phyloP scores from a whole-genome alignment of 2,113 vertebrate genomes.

The Melanocharis versteri region DNA sequence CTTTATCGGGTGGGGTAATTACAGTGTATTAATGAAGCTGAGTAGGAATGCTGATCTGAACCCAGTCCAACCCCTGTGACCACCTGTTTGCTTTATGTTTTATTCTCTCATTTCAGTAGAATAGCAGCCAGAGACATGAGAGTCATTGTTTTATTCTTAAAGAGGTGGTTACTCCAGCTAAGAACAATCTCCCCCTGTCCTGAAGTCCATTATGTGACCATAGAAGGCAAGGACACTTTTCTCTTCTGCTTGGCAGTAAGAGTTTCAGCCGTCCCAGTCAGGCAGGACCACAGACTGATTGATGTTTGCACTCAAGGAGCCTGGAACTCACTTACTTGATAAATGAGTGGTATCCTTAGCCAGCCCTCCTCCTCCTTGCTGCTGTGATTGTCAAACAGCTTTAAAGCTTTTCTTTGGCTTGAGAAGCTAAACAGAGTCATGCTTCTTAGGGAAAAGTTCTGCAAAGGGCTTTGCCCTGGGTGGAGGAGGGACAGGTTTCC shows the following conservation, averaged over 20 bases:
- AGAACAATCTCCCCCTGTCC: neutral
- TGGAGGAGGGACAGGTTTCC: conserved; percentile 48
- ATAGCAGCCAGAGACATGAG: neutral
- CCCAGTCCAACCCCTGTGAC: too few species aligned
- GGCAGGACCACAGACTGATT: neutral
- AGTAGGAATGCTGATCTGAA: neutral
- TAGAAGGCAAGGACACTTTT: neutral
- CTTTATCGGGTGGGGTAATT: neutral
- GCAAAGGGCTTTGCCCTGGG: conserved; percentile 29
- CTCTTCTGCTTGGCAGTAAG: neutral
- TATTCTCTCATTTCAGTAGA: neutral
- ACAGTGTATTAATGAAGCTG: neutral
- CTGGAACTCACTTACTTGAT: conserved; percentile 7
- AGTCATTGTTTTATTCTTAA: neutral
- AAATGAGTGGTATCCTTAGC: neutral
- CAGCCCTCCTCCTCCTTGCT: conserved; percentile 8
- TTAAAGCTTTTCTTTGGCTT: conserved; percentile 37
- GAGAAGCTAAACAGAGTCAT: conserved; percentile 53
- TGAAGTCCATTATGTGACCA: neutral
- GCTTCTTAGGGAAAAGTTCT: conserved; percentile 15
- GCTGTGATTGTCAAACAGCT: neutral
- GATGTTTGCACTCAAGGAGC: neutral
- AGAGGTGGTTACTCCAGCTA: neutral
- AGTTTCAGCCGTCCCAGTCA: neutral
- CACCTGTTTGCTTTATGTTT: neutral